Evolutionary conservation across 2,797 vertebrate species (phyloP).

Genomic region (Synanceia verrucosa): DNA sequence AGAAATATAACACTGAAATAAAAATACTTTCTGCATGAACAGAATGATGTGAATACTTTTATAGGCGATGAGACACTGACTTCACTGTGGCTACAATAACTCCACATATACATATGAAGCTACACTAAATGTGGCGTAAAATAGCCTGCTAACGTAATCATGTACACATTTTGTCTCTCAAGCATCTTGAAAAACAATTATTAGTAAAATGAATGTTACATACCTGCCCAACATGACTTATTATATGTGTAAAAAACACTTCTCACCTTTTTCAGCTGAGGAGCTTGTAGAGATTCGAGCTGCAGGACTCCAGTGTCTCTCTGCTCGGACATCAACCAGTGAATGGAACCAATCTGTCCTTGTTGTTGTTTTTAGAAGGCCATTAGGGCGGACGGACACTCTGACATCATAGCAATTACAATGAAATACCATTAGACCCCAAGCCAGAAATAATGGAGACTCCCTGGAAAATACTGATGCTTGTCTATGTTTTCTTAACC

Average conservation of each 20-base stretch:
- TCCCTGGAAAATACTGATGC: constrained; percentile 75
- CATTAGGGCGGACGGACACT: constrained; percentile 72
- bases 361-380: constrained; percentile 76
- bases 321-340: constrained; percentile 39
- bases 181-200: background rate
- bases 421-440: constrained; percentile 77
- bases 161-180: background rate
- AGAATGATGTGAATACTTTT: constrained; percentile 2
- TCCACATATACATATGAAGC: background rate
- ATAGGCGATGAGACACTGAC: constrained; percentile 1
- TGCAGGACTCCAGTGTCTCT: constrained; percentile 49
- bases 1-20: constrained; percentile 20
- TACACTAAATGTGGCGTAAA: background rate
- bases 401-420: constrained; percentile 84
- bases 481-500: constrained; percentile 76
- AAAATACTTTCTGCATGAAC: constrained; percentile 32
- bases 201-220: background rate
- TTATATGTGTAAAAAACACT: background rate
- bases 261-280: constrained; percentile 59
- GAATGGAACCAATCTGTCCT: constrained; percentile 72
- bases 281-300: constrained; percentile 39
- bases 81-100: background rate
- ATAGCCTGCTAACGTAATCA: background rate
- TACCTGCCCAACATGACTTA: background rate
- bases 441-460: constrained; percentile 75